Conservation (phyloP, 1,140 invertebrate genomes). For the Leptopilina boulardi region DNA sequence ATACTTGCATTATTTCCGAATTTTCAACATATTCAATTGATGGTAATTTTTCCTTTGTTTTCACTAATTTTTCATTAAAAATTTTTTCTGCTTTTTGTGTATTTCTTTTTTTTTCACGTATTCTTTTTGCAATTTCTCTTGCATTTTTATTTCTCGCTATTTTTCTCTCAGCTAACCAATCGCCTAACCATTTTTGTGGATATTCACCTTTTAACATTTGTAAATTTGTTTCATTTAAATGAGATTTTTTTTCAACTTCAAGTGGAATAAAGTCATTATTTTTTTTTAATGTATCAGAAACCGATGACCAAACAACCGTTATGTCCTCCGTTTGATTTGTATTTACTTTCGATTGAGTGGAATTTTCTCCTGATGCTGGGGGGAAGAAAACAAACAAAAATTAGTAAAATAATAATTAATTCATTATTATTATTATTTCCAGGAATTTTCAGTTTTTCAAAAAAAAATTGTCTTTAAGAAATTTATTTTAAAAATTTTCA, state of each 20-base stretch:
- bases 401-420: neutral
- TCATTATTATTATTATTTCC: too few relatives aligned
- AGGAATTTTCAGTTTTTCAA: too few relatives aligned
- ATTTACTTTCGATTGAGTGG: neutral
- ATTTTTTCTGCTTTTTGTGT: neutral
- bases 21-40: conserved; percentile 85
- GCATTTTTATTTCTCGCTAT: neutral
- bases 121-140: neutral
- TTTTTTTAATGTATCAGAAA: neutral
- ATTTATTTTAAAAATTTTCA: too few relatives aligned
- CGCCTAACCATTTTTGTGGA: conserved; percentile 2
- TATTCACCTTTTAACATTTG: conserved; percentile 5
- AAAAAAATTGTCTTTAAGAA: too few relatives aligned
- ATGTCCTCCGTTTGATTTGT: conserved; percentile 46
- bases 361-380: neutral
- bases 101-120: too few relatives aligned
- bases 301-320: conserved; percentile 53
- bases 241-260: neutral
- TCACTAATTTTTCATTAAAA: conserved; percentile 2
- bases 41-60: conserved; percentile 65
- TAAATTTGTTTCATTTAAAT: neutral
- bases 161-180: conserved; percentile 8
- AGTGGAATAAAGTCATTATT: neutral
- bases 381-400: neutral
- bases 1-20: too few relatives aligned